Conservation (phyloP, 2,888 invertebrate species). For the Cephalotes varians region DNA sequence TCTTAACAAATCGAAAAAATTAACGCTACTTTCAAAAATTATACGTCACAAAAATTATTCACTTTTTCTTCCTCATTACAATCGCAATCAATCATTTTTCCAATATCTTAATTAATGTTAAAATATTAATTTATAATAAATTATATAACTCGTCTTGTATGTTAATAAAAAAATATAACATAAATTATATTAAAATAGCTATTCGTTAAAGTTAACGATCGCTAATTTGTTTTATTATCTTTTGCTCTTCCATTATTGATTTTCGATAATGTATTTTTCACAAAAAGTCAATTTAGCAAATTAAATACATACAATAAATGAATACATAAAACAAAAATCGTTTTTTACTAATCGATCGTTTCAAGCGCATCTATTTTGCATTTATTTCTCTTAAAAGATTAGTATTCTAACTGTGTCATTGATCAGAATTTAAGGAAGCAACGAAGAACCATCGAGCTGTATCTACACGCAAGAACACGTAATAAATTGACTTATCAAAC, state of each 20-base stretch:
- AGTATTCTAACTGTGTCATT: slow-evolving; percentile 1
- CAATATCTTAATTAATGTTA: not conserved
- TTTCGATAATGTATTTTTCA: slow-evolving; percentile 18
- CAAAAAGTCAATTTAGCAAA: not conserved
- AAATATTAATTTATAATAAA: slow-evolving; percentile 20
- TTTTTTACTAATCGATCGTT: not conserved
- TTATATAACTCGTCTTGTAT: not conserved
- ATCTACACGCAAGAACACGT: slow-evolving; percentile 33
- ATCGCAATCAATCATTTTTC: not conserved
- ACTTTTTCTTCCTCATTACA: not conserved
- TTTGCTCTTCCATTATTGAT: not conserved
- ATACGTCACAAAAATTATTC: not conserved
- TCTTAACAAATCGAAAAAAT: not conserved
- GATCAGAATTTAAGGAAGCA: slow-evolving; percentile 34
- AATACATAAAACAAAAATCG: too few species aligned
- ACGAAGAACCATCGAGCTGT: slow-evolving; percentile 12
- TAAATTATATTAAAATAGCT: slow-evolving; percentile 9
- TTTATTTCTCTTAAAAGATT: not conserved
- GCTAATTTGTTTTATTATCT: not conserved
- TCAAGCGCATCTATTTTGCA: not conserved
- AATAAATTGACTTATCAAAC: slow-evolving; percentile 54
- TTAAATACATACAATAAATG: slow-evolving; percentile 9
- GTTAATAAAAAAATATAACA: slow-evolving; percentile 11
- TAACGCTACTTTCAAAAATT: not conserved
- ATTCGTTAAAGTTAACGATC: not conserved